A percentile compares a stretch with the other conserved stretches of the same genome.
Conservation (phyloP, 2,113 vertebrate genomes). For the Nipponia nippon region DNA sequence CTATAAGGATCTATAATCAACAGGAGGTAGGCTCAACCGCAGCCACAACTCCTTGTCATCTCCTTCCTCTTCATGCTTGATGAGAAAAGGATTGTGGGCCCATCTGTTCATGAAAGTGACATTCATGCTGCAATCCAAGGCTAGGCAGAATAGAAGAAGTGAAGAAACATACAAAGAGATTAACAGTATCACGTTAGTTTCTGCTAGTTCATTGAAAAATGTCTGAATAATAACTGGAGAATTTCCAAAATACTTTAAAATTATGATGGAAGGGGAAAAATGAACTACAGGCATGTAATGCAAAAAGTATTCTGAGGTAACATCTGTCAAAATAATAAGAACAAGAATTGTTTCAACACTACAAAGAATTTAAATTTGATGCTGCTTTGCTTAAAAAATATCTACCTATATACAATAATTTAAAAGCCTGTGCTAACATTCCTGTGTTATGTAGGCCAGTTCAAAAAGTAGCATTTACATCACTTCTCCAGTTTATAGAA, state of each 20-base stretch:
- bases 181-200: not conserved
- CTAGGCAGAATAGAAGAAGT: not conserved
- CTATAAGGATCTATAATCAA: slow-evolving; percentile 3
- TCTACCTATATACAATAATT: slow-evolving; percentile 24
- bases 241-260: not conserved
- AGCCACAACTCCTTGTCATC: not conserved
- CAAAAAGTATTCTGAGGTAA: slow-evolving; percentile 10
- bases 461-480: not conserved
- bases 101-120: not conserved
- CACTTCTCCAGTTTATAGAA: not conserved
- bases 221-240: not conserved
- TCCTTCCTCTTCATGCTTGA: not conserved
- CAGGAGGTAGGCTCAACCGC: not conserved
- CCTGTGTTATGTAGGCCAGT: slow-evolving; percentile 13
- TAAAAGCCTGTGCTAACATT: slow-evolving; percentile 56
- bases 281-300: not conserved
- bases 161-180: not conserved
- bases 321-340: not conserved
- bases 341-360: not conserved
- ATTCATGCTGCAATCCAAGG: not conserved
- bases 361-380: not conserved
- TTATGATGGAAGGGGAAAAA: not conserved
- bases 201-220: not conserved
- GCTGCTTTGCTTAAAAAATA: slow-evolving; percentile 35
- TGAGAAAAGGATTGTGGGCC: not conserved